Base-by-base conservation (phyloP, 1,140 invertebrate species). In the Papilio aristodemus region DNA sequence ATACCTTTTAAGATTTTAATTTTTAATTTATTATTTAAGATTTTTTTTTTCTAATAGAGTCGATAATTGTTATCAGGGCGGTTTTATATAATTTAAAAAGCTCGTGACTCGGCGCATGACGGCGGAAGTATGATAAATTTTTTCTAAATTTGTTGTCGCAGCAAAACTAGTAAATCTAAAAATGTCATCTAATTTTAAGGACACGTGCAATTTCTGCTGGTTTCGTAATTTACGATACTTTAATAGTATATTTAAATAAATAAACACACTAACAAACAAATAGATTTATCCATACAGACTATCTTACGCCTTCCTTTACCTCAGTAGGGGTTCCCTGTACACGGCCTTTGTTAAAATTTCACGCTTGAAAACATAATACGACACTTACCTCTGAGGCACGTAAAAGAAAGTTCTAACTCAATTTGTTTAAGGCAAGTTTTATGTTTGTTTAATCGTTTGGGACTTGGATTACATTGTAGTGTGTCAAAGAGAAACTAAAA, bases 361-460 rank as follows among this genome's bases (percentile, higher is more conserved):
- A 54, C 17, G 3, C 9, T 46, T 54, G 46, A 54, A 54, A 54
- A 54, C 19, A 22, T 22, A 54, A 43, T 6, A 32, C 41, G n/a
- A 17, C 46, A 22, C 10, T 13, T 32, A 3, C 27, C 17, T 4
- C 10, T 9, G 22, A 54, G 19, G 46, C 46, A 54, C 46, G 46
- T 54, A 25, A 11, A 25, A 17, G 46, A 19, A 54, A 54, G 19
- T 54, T 11, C 19, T 22, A 22, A 11, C 19, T 54, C 19, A 9
- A 54, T 22, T 54, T 54, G 46, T 54, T 54, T 54, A 54, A 10
- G 46, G 9, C 17, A 22, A 54, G 22, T 54, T 22, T 22, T 54
- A 54, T 54, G 46, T 54, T 22, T 54, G 46, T 54, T 25, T 54
- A 54, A 54, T 54, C 19, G 43, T 32, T 32, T 32, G 6, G 27